A percentile compares a stretch with the other conserved stretches of the same genome.
phyloP scores from a whole-genome alignment of 23 tunicate genomes.

The Halocynthia roretzi region DNA sequence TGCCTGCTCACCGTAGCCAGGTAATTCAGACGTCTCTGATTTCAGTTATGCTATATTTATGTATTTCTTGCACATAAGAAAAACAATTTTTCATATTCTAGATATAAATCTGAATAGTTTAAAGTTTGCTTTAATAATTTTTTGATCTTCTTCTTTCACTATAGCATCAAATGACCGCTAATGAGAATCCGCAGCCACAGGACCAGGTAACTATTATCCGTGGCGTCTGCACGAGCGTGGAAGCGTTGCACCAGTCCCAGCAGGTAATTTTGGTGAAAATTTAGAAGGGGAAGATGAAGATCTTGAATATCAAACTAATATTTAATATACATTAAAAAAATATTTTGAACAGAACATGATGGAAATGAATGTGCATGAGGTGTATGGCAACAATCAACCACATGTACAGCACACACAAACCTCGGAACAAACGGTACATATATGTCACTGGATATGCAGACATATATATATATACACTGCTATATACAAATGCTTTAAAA shows the following conservation, averaged over 20 bases:
- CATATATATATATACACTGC: no score
- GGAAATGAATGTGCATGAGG: neutral
- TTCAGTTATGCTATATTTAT: no score
- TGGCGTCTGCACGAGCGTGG: constrained; percentile 22
- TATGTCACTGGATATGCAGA: neutral
- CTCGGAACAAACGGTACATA: constrained; percentile 39
- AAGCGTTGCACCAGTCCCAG: constrained; percentile 15
- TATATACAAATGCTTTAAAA: no score
- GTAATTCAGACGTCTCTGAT: no score
- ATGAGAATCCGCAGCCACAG: neutral
- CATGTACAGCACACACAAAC: constrained; percentile 30
- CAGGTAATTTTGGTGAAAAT: neutral
- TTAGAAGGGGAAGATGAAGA: neutral
- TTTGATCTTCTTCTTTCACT: neutral
- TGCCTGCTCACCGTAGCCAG: neutral
- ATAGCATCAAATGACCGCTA: no score
- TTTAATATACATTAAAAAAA: neutral
- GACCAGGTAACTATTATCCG: constrained; percentile 6
- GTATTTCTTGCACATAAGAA: no score
- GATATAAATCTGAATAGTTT: neutral
- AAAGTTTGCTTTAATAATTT: neutral
- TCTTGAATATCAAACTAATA: neutral
- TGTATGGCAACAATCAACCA: neutral
- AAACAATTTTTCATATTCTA: neutral
- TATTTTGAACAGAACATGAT: neutral